Conservation (phyloP, 2,888 invertebrate genomes). For the Meteorus cinctellus region DNA sequence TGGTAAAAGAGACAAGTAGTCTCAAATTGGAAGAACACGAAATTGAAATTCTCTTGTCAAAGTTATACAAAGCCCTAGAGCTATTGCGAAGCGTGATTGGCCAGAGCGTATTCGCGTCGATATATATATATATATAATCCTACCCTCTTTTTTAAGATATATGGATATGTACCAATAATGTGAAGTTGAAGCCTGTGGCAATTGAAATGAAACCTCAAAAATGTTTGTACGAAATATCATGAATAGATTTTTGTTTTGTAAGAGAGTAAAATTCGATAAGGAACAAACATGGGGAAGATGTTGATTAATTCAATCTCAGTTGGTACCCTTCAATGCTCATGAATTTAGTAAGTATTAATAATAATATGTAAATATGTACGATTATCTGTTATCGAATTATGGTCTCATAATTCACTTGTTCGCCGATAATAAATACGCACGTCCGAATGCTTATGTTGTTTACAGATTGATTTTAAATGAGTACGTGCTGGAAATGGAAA, state of each 20-base stretch:
- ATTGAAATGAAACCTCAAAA: slow-evolving; percentile 42
- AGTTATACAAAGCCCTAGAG: slow-evolving; percentile 56
- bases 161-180: neutral
- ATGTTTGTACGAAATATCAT: slow-evolving; percentile 63
- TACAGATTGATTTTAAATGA: neutral
- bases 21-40: slow-evolving; percentile 68
- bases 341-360: too few species aligned
- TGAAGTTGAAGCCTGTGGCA: slow-evolving; percentile 3
- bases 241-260: slow-evolving; percentile 43
- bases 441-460: too few species aligned
- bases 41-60: slow-evolving; percentile 69
- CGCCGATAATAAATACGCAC: too few species aligned
- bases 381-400: too few species aligned
- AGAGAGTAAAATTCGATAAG: neutral
- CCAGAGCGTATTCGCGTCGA: slow-evolving; percentile 28
- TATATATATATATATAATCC: slow-evolving; percentile 28
- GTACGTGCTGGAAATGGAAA: neutral
- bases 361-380: too few species aligned
- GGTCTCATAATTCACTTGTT: too few species aligned
- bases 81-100: slow-evolving; percentile 44
- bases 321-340: neutral
- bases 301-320: neutral
- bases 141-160: slow-evolving; percentile 9
- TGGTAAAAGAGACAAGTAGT: slow-evolving; percentile 64
- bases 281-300: neutral